Conservation (phyloP, 2,888 invertebrate species). For the Cinara cedri region DNA sequence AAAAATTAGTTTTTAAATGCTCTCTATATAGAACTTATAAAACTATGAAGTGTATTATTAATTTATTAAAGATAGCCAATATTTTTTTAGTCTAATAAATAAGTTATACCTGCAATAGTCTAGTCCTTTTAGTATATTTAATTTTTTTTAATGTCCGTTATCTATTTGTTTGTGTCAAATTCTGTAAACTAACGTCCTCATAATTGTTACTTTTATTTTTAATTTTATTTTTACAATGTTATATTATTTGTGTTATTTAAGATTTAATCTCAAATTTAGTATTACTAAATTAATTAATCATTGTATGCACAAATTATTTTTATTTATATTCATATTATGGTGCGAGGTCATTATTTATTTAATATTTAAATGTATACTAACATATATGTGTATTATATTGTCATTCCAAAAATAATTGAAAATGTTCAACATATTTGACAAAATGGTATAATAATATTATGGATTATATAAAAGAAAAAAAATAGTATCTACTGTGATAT, state of each 20-base stretch:
- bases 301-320: conserved; percentile 29
- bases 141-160: conserved; percentile 14
- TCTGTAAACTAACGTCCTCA: not conserved
- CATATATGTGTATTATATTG: not conserved
- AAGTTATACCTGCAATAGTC: conserved; percentile 23
- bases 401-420: conserved; percentile 35
- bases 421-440: conserved; percentile 9
- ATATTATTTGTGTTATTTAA: not conserved
- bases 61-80: not conserved
- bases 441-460: not conserved
- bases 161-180: not conserved
- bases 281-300: not conserved
- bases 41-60: conserved; percentile 25
- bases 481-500: conserved; percentile 47
- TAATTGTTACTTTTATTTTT: conserved; percentile 28
- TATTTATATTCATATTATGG: conserved; percentile 18
- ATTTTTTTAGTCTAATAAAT: conserved; percentile 7
- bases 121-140: conserved; percentile 36
- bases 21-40: conserved; percentile 37
- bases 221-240: conserved; percentile 9
- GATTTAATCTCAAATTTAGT: conserved; percentile 22
- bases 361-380: conserved; percentile 5
- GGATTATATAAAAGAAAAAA: not conserved
- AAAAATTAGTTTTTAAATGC: conserved; percentile 31
- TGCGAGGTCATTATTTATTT: conserved; percentile 5